Evolutionary conservation across 2,113 vertebrate species (phyloP), one percentile per base, ranked within the genome.

Genomic region (Leptobrachium ailaonicum): DNA sequence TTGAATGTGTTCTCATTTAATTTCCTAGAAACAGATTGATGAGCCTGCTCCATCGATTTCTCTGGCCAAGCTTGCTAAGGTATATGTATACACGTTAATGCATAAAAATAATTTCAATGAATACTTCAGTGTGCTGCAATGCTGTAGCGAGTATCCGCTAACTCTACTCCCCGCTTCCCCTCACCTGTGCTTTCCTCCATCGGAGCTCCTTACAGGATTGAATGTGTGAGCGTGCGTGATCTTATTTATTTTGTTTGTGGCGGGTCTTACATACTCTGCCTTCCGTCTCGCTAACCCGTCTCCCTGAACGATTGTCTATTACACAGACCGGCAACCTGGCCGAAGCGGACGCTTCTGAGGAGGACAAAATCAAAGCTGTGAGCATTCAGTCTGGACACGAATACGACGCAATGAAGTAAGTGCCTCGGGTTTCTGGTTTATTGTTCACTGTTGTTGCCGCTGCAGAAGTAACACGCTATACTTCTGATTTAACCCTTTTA

Each of bases 331-430:
- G 95, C 88, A 98, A 99, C 94, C 94, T 99, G 90, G 97, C 95
- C 85, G 94, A 96, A 91, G 95, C 93, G 64, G 95, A 98, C 85
- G 96, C 93, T 87, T 95, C 98, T 42, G 97, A 99, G 87, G 97
- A 99, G 87, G 97, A 99, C 91, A 99, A 99, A 93, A 96, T 99
- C 89, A 96, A 92, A 95, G 95, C 94, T 83, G 94, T 99, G 94
- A 96, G 97, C 90, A 94, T 92, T 83, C 97, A 99, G 90, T 98
- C 95, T 87, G 89, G 90, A 89, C 96, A 97, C 82, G 97, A 99
- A 89, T 99, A 97, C 85, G 95, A 97, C 88, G 92, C 96, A 4
- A 86, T 95, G 86, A 96, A 94, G 98, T 99, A 92, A 98, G 98
- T 96, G 13, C 13, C 56, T 3, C 2, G 6, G 10, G 88, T 71